Evolutionary conservation across 2,888 invertebrate species (phyloP).

Genomic region (Panzeria rudis): DNA sequence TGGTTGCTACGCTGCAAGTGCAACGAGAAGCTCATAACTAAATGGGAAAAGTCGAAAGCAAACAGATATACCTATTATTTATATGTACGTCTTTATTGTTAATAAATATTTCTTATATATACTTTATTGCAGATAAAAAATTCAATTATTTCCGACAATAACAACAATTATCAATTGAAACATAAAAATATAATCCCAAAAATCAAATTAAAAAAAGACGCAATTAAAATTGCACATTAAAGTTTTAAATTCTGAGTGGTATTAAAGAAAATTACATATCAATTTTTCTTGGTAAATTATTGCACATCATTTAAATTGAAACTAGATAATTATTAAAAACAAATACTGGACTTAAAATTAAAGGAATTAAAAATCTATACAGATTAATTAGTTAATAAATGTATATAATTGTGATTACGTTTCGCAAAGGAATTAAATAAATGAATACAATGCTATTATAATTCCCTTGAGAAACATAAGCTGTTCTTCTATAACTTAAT

Average conservation of each 20-base stretch:
- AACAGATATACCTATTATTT: not conserved
- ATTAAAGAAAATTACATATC: not conserved
- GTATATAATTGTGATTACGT: conserved; percentile 76
- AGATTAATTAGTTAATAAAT: conserved; percentile 7
- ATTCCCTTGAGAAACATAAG: conserved; percentile 81
- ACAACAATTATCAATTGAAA: conserved; percentile 1
- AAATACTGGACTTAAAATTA: conserved; percentile 46
- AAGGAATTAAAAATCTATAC: not conserved
- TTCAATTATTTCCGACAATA: not conserved
- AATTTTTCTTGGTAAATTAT: conserved; percentile 53
- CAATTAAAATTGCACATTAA: conserved; percentile 15
- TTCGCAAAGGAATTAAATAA: conserved; percentile 77
- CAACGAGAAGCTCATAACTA: no score
- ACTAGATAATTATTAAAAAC: conserved; percentile 34
- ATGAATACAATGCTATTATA: conserved; percentile 28
- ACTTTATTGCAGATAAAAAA: not conserved
- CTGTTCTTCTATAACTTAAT: conserved; percentile 26
- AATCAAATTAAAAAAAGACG: not conserved
- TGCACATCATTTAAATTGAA: conserved; percentile 58
- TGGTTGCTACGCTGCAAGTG: no score
- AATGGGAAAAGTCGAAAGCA: no score
- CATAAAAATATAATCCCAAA: not conserved
- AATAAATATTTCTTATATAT: conserved; percentile 8
- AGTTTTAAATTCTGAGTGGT: not conserved
- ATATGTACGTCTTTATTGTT: conserved; percentile 18